Percentiles rank a stretch among this genome's conserved stretches.
Conservation (phyloP, 1,140 invertebrate genomes). For the Sycobia sp. region DNA sequence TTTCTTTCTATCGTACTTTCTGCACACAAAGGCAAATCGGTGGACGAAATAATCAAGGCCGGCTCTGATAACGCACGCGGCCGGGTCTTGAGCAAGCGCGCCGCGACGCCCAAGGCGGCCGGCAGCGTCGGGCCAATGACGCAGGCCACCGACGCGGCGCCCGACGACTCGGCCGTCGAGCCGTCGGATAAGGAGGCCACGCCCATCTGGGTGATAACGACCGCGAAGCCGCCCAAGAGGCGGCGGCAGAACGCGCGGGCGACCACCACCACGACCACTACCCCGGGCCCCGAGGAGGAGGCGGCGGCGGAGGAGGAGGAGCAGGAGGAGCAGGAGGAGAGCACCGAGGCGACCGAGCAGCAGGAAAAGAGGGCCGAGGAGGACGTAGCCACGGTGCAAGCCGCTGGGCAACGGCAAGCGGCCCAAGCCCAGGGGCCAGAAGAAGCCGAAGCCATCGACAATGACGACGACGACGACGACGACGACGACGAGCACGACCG, state of each 20-base stretch:
- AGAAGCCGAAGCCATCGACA: neutral
- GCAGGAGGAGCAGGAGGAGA: neutral
- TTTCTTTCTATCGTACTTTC: too few species aligned
- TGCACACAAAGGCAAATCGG: conserved; percentile 31
- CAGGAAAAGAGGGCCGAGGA: neutral
- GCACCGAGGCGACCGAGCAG: neutral
- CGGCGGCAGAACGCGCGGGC: neutral
- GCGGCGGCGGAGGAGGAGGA: neutral
- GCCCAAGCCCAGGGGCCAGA: neutral
- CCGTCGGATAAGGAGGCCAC: neutral
- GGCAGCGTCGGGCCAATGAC: neutral
- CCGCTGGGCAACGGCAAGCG: neutral
- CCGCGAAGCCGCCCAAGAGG: neutral
- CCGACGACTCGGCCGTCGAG: neutral
- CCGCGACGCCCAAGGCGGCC: neutral
- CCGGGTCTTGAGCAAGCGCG: neutral
- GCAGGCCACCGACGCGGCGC: neutral
- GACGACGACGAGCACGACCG: too few species aligned
- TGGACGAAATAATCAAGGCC: conserved; percentile 16
- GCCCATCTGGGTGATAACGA: neutral
- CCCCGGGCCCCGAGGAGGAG: neutral
- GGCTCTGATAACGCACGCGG: neutral
- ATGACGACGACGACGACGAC: too few species aligned
- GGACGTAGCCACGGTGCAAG: neutral
- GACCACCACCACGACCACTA: neutral